phyloP scores from a whole-genome alignment of 2,113 vertebrate genomes.

The Lagopus muta region DNA sequence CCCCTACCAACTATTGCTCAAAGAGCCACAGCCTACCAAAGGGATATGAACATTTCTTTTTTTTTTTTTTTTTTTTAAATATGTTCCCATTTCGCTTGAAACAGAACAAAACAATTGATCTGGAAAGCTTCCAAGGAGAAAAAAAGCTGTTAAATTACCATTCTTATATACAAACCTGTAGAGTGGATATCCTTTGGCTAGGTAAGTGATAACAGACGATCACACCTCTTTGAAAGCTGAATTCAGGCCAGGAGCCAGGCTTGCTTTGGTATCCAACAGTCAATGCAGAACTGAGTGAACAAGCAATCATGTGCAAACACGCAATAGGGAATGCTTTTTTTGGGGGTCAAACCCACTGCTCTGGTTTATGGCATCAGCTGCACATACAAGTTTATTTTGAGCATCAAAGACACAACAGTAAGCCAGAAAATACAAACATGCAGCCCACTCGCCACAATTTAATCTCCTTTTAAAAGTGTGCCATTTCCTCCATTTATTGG shows the following conservation, averaged over 20 bases:
- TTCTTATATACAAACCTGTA: background rate
- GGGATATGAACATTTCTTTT: background rate
- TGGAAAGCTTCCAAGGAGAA: slow-evolving; percentile 14
- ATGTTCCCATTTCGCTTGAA: slow-evolving; percentile 5
- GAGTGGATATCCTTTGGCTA: background rate
- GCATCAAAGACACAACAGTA: background rate
- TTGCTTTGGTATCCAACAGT: background rate
- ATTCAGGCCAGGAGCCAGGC: background rate
- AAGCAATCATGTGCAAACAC: background rate
- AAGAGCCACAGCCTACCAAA: background rate
- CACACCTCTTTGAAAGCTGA: background rate
- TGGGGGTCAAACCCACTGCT: background rate
- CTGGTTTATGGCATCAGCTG: background rate
- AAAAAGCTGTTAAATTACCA: background rate
- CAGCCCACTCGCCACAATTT: background rate
- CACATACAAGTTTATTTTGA: background rate
- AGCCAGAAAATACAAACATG: slow-evolving; percentile 10
- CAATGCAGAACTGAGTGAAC: background rate
- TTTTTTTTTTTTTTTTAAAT: background rate
- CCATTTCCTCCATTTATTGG: slow-evolving; percentile 26
- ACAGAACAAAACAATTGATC: slow-evolving; percentile 34
- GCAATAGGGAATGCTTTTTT: background rate
- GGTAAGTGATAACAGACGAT: background rate
- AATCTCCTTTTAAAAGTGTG: slow-evolving; percentile 38
- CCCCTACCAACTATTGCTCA: slow-evolving; percentile 2